Evolutionary conservation across 1,140 invertebrate species (phyloP).

Genomic region (Parapsyche elsis): DNA sequence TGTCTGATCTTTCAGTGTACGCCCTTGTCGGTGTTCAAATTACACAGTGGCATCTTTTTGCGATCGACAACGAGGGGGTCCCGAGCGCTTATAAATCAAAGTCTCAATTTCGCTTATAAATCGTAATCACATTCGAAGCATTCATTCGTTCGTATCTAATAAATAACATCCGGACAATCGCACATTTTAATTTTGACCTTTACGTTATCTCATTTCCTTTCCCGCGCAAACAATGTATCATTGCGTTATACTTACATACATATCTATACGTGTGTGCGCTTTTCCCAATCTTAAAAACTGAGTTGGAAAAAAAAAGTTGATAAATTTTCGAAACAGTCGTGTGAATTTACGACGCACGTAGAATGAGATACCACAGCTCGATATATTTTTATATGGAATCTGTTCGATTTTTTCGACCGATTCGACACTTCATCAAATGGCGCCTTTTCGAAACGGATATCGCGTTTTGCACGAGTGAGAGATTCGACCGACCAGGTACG

Average conservation of each 20-base stretch:
- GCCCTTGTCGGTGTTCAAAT: too few relatives aligned
- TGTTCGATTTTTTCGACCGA: neutral
- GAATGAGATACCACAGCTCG: too few relatives aligned
- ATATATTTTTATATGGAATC: too few relatives aligned
- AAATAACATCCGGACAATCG: constrained; percentile 7
- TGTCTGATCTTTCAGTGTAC: too few relatives aligned
- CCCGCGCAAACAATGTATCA: neutral
- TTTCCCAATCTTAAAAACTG: neutral
- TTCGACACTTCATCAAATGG: neutral
- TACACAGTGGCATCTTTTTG: too few relatives aligned
- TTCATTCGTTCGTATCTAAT: neutral
- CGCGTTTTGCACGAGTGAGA: neutral
- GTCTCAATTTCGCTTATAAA: constrained; percentile 5
- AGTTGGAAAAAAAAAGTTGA: neutral
- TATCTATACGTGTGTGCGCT: neutral
- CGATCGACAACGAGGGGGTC: too few relatives aligned
- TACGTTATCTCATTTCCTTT: neutral
- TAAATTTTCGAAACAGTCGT: neutral
- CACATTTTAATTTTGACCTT: constrained; percentile 4
- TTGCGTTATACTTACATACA: neutral
- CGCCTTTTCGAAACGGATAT: neutral
- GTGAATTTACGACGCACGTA: neutral
- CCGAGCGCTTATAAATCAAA: neutral
- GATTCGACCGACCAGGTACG: neutral
- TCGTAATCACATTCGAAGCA: neutral